phyloP scores from a whole-genome alignment of 2,888 invertebrate genomes.

The Clistopyga incitator region DNA sequence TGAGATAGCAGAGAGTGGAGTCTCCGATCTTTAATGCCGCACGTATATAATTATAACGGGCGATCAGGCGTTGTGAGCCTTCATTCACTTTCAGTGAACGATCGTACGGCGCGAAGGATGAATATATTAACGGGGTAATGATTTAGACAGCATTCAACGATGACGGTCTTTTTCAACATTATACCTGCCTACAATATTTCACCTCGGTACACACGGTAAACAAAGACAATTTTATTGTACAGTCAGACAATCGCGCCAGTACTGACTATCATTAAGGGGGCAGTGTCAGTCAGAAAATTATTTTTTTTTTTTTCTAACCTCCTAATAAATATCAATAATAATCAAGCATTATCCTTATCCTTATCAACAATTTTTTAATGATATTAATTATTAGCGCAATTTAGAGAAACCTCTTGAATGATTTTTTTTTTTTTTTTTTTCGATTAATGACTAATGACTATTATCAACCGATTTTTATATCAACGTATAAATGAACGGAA shows the following conservation, averaged over 20 bases:
- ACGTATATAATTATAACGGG: constrained; percentile 34
- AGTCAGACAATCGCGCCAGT: neutral
- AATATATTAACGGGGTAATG: constrained; percentile 36
- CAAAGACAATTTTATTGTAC: neutral
- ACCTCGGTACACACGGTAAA: neutral
- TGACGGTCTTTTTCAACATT: neutral
- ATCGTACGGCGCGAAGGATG: constrained; percentile 36
- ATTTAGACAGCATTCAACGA: neutral
- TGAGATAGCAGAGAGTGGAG: constrained; percentile 7
- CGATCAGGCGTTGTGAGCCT: constrained; percentile 52
- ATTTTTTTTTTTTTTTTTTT: too few relatives aligned
- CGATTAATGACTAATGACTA: too few relatives aligned
- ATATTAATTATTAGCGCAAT: too few relatives aligned
- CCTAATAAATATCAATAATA: too few relatives aligned
- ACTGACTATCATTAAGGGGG: too few relatives aligned
- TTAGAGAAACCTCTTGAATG: too few relatives aligned
- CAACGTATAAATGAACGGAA: neutral
- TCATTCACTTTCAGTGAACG: constrained; percentile 37
- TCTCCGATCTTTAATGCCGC: constrained; percentile 20
- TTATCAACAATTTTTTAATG: too few relatives aligned
- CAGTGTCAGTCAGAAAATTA: too few relatives aligned
- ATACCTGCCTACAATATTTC: neutral
- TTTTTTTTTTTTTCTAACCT: too few relatives aligned
- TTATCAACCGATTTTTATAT: neutral
- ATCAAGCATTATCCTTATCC: too few relatives aligned